Base-by-base conservation (phyloP, 1,140 invertebrate genomes). In the Musca domestica region DNA sequence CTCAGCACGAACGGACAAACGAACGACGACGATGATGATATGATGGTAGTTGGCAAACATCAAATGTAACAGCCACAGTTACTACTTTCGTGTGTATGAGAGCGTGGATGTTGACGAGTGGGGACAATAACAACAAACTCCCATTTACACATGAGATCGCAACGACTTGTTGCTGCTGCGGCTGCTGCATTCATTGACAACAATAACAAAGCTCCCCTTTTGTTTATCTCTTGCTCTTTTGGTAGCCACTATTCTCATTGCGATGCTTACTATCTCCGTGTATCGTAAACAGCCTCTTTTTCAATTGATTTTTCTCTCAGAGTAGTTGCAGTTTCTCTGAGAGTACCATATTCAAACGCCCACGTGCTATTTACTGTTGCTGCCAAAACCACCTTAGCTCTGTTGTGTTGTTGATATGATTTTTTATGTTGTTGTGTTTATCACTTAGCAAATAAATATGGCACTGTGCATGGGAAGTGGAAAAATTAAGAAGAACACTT, bases 371-470 rank as follows among this genome's bases (percentile, higher is more conserved):
- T 61, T 34, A 30, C 56, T 61, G 56, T 20, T 27, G 27, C 56
- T 61, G 56, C 56, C 30, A 30, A 30, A 61, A 61, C 56, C 56
- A 61, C 56, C 34, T 51, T 41, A 30, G 17, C 52, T 34, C 25
- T n/a, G 25, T 27, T 61, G 27, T 61, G 27, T 30, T 61, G 27
- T 61, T 61, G 56, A 61, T 61, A 41, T 61, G 56, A 61, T 34
- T 61, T 61, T 41, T 61, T 61, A 58, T 27, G 54, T 30, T 54
- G 54, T 27, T 61, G 56, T 61, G 27, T 61, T 41, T 17, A 34
- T 34, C 56, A 61, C 56, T 61, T 20, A 61, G 17, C 56, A 61
- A 61, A 41, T 19, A 51, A 41, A 41, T 41, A 41, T 41, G 34
- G 34, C 34, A 41, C 10, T 10, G 34, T 41, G 34, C 10, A 2